A percentile compares a stretch with the other conserved stretches of the same genome.
phyloP scores from a whole-genome alignment of 1,140 invertebrate genomes.

The Meteorus sp. region DNA sequence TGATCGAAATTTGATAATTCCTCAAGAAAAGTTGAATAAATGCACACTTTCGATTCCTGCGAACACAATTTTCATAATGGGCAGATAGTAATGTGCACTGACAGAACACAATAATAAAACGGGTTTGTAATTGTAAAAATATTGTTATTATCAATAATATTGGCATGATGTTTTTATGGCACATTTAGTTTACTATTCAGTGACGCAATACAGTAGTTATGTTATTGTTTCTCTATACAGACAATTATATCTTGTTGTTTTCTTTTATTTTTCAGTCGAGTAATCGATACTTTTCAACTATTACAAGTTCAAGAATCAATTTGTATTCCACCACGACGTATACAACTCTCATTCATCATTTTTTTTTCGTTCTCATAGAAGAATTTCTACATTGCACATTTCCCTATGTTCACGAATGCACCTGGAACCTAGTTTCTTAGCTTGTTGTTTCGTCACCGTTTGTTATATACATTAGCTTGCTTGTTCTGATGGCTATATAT shows the following conservation, averaged over 20 bases:
- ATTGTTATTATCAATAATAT: conserved; percentile 54
- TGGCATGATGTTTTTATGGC: conserved; percentile 59
- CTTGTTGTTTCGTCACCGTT: not conserved
- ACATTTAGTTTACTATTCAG: conserved; percentile 54
- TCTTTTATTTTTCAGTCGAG: conserved; percentile 40
- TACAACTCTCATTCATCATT: conserved; percentile 23
- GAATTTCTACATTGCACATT: conserved; percentile 53
- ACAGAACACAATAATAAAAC: conserved; percentile 44
- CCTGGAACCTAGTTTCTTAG: conserved; percentile 47
- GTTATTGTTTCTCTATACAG: conserved; percentile 39
- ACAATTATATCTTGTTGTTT: too few species aligned
- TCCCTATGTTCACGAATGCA: conserved; percentile 59
- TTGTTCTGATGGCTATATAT: conserved; percentile 31
- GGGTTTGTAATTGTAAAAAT: conserved; percentile 45
- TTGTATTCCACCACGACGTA: conserved; percentile 25
- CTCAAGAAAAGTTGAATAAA: too few species aligned
- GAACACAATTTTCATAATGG: not conserved
- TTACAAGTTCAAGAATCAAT: conserved; percentile 33
- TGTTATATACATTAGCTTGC: conserved; percentile 54
- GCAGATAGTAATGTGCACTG: conserved; percentile 20
- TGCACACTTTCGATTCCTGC: not conserved
- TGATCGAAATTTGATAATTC: too few species aligned
- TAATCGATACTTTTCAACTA: conserved; percentile 35
- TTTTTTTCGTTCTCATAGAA: conserved; percentile 13
- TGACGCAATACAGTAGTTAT: conserved; percentile 47